These are phyloP conservation scores for Microtus ochrogaster DNA, from an alignment of 2,113 vertebrate genomes.

Conservation along the genomic window DNA sequence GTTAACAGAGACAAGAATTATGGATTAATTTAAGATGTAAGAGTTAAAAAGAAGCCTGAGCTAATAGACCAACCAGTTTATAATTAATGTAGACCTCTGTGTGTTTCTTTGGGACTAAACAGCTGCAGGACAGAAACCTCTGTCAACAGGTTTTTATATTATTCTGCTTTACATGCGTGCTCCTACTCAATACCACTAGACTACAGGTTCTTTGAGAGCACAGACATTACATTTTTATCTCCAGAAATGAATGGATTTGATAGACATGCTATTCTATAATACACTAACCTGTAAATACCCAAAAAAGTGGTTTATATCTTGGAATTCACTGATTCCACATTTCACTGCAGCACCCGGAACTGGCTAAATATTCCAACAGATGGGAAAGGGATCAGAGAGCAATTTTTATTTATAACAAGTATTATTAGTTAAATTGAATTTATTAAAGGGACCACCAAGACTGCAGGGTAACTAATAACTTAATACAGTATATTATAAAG, in stretches of 20 bases:
- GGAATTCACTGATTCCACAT: neutral
- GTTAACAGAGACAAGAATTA: no score
- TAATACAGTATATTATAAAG: conserved; percentile 19
- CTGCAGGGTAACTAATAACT: conserved; percentile 29
- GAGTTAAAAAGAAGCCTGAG: no score
- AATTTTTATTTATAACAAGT: conserved; percentile 17
- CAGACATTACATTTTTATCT: neutral
- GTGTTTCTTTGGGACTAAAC: no score
- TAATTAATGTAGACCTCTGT: no score
- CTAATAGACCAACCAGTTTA: no score
- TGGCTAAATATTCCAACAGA: conserved; percentile 42
- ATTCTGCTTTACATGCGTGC: neutral
- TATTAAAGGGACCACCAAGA: conserved; percentile 40
- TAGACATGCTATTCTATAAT: neutral
- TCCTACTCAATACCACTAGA: neutral
- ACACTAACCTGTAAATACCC: neutral
- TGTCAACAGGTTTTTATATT: neutral
- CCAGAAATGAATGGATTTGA: neutral
- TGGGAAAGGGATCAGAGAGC: neutral
- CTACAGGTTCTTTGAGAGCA: neutral
- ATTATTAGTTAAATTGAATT: conserved; percentile 56
- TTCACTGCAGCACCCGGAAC: conserved; percentile 29
- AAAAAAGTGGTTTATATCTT: neutral
- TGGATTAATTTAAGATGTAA: no score
- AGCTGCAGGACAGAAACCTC: no score